Conservation (phyloP, 2,888 invertebrate genomes). For the Onthophagus sagittarius region DNA sequence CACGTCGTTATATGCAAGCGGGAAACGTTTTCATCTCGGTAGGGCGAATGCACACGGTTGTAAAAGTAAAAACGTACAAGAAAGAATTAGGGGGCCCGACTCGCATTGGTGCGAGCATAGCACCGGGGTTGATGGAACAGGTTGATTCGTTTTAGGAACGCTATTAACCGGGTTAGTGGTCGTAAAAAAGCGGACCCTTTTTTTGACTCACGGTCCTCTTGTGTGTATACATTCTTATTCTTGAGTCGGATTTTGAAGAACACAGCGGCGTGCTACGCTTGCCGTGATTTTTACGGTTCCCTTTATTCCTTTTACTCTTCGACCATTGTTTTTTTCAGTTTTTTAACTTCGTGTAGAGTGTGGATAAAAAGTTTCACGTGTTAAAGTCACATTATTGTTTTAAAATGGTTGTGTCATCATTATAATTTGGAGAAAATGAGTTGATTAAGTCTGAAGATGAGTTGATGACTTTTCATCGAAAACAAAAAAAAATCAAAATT, state of each 20-base stretch:
- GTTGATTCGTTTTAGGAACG: background rate
- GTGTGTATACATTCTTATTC: background rate
- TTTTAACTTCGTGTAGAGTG: background rate
- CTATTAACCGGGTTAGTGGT: background rate
- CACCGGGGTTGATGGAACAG: background rate
- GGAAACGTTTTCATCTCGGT: background rate
- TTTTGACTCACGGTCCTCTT: background rate
- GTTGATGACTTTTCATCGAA: background rate
- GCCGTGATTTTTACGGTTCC: background rate
- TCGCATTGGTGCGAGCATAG: background rate
- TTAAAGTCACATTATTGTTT: background rate
- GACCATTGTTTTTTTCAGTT: background rate
- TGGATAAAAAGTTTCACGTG: background rate
- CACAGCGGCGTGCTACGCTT: background rate
- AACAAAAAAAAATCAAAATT: too few relatives aligned
- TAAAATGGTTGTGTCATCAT: background rate
- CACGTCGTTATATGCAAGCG: constrained; percentile 18
- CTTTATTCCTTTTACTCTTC: background rate
- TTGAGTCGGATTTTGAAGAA: background rate
- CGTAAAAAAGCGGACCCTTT: background rate
- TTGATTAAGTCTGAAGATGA: background rate
- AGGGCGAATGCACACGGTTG: background rate
- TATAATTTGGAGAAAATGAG: background rate
- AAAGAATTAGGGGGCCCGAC: background rate
- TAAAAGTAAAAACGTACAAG: background rate